Base-by-base conservation (phyloP, 2,888 invertebrate genomes). In the Nomada lathburiana region DNA sequence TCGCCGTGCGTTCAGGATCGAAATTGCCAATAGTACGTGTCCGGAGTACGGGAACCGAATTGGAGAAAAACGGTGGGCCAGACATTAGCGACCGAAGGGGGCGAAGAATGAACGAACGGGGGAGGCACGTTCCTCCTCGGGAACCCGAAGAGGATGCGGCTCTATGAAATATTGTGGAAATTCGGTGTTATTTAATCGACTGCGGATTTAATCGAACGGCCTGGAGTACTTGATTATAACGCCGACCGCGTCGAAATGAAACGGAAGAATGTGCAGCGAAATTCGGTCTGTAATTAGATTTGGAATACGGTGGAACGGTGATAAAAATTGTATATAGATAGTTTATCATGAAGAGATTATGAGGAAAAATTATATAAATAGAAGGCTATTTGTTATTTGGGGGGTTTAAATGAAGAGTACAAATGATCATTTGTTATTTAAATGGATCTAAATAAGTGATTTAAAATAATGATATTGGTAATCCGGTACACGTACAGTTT, bases 11-110 rank as follows among this genome's bases (percentile, higher is more conserved):
- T 88, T 76, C 79, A 72, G 82, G 74, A 82, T 81, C 89, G 87
- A 90, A 90, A 90, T 90, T 90, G 90, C 82, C 90, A 89, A 89
- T 86, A 85, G 88, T 83, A 90, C 90, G 90, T 90, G 90, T 85
- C 57, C 82, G 52, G 90, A 77, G 80, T 90, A 76, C 90, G 69
- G 65, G 74, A 83, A 65, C 60, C 67, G 81, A 87, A 84, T 88
- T 80, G 64, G 65, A 65, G 80, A 85, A 88, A 86, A 88, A 77
- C 82, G 78, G 71, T 67, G 74, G 75, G 80, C 73, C 82, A 76
- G 77, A 83, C 80, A 88, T 88, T 86, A 86, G 81, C 85, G 77
- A 79, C 75, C 64, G 42, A 36, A 23, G 72, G 60, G 47, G 44
- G 16, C 36, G 65, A 74, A 64, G 68, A 75, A 88, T 62, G 78